A percentile compares a stretch with the other conserved stretches of the same genome.
phyloP scores from a whole-genome alignment of 1,140 invertebrate species.

The Geopemphigus sp. region DNA sequence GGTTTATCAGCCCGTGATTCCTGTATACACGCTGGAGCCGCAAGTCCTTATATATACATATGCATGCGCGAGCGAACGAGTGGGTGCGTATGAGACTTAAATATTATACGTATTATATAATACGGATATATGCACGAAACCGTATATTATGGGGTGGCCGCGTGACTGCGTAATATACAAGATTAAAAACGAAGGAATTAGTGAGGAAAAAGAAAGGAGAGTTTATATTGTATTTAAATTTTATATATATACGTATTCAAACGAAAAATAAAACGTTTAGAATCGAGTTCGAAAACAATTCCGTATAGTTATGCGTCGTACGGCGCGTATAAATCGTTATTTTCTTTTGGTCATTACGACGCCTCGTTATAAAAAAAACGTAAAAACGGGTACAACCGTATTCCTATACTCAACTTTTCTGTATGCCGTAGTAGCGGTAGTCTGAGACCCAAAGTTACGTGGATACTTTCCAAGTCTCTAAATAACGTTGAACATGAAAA shows the following conservation, averaged over 20 bases:
- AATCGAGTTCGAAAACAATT: not conserved
- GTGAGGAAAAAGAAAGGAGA: not conserved
- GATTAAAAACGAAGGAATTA: constrained; percentile 13
- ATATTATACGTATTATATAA: constrained; percentile 28
- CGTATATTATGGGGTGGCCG: constrained; percentile 10
- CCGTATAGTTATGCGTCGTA: not conserved
- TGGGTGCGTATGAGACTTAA: not conserved
- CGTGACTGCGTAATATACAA: not conserved
- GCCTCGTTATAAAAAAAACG: no score
- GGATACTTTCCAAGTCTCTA: no score
- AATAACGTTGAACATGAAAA: no score
- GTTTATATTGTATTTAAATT: not conserved
- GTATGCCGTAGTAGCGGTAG: not conserved
- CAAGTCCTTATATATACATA: not conserved
- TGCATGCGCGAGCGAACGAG: not conserved
- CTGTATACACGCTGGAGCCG: not conserved
- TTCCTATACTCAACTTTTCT: no score
- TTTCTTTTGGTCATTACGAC: not conserved
- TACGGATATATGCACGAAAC: constrained; percentile 23
- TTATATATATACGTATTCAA: not conserved
- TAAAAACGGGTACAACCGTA: no score
- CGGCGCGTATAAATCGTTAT: not conserved
- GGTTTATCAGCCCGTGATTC: constrained; percentile 34
- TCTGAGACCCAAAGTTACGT: no score
- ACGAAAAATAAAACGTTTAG: constrained; percentile 5